Evolutionary conservation across 2,113 vertebrate genomes (phyloP).

Genomic region (Alces alces): DNA sequence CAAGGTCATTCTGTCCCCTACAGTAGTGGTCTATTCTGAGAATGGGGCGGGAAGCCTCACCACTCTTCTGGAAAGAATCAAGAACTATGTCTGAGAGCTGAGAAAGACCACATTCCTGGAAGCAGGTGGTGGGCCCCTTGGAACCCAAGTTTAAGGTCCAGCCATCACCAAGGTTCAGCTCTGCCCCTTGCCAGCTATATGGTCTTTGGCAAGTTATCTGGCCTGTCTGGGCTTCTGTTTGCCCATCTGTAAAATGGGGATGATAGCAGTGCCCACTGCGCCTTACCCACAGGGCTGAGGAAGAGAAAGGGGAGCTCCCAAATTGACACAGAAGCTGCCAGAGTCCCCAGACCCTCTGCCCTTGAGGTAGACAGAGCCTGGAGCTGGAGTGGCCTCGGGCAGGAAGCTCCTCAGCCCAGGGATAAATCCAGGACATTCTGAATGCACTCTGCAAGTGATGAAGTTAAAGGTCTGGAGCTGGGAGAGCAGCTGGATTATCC

Average conservation of each 20-base stretch:
- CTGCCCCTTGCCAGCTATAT: not conserved
- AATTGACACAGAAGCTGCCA: not conserved
- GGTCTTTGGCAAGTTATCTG: not conserved
- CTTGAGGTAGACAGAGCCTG: not conserved
- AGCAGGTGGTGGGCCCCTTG: not conserved
- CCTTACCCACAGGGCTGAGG: not conserved
- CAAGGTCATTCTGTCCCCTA: rapidly evolving
- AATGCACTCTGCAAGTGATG: not conserved
- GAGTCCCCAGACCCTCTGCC: not conserved
- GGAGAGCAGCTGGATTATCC: not conserved
- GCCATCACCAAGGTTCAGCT: not conserved
- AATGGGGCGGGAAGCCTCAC: not conserved
- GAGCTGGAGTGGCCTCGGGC: rapidly evolving
- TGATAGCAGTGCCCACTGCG: not conserved
- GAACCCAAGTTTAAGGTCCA: not conserved
- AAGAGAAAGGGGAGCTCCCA: not conserved
- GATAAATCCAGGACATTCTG: not conserved
- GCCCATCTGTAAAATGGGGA: not conserved
- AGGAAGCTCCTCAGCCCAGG: not conserved
- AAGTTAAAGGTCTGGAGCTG: too few relatives aligned
- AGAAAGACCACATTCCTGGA: not conserved
- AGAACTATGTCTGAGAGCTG: not conserved
- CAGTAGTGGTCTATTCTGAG: not conserved
- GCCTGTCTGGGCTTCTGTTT: not conserved
- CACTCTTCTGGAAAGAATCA: not conserved